Base-by-base conservation (phyloP, 2,113 vertebrate species). In the Nyctibius bracteatus region DNA sequence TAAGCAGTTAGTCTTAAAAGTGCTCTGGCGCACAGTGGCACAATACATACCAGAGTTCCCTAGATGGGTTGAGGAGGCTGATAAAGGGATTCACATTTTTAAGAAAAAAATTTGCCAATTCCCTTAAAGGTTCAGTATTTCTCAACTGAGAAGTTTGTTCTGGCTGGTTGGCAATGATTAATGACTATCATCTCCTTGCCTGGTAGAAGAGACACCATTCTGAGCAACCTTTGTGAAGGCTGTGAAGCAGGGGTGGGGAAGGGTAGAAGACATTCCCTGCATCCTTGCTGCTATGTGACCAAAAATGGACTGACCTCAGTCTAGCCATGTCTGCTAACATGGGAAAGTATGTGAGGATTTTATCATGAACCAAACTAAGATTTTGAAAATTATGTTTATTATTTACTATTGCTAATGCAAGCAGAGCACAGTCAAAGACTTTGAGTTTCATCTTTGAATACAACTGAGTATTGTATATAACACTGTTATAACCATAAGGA, bases 271-370 rank as follows among this genome's bases (percentile, higher is more conserved):
- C 52, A 57, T 67, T 89, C 28, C 57, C n/a, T 47, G 12, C 10
- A 37, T 75, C 63, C 47, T 71, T 68, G 33, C 47, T 84, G 70
- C 39, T 75, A 0, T 43, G 52, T 72, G 57, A 80, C 41, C 78
- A 82, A 87, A 95, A 94, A 82, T 24, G 39, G 59, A 84, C 72
- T 65, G 46, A 61, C 62, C 41, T 94, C 77, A 54, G 54, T 35
- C 66, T 85, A 87, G 78, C 57, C 12, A 0, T 8, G 28, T 49
- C 78, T 90, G 6, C 31, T 65, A 52, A 58, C 27, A 66, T 12
- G 22, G 65, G 30, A 94, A 96, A 91, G 61, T 41, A 92, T 66
- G 57, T 55, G 79, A 97, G 44, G 74, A 84, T 91, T 95, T 95
- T 62, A 65, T 71, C 86, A 51, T 58, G 80, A 96, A 68, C 25